phyloP scores from a whole-genome alignment of 2,888 invertebrate genomes.

The Sphaeridia pumilis region DNA sequence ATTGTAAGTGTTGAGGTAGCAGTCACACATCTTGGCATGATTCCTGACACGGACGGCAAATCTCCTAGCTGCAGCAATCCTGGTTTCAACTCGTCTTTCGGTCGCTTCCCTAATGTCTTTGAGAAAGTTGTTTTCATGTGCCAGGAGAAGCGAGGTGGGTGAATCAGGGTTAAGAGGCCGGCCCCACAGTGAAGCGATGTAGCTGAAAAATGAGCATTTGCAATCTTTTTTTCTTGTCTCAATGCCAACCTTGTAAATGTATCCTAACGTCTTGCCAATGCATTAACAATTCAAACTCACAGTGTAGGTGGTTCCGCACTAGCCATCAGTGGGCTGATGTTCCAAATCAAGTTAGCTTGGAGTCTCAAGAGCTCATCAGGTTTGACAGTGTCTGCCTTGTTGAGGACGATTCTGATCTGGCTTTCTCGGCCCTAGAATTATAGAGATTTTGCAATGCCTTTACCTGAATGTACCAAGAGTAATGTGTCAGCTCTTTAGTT shows the following conservation, averaged over 20 bases:
- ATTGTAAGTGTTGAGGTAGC: conserved; percentile 82
- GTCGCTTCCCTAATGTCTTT: conserved; percentile 72
- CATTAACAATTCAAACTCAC: too few species aligned
- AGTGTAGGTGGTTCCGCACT: conserved; percentile 85
- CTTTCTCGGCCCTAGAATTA: conserved; percentile 30
- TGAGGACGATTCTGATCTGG: conserved; percentile 78
- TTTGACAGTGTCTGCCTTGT: conserved; percentile 86
- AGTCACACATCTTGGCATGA: conserved; percentile 94
- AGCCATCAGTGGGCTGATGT: conserved; percentile 90
- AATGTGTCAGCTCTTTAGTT: conserved; percentile 20
- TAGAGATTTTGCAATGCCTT: background rate
- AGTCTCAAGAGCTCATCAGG: conserved; percentile 87
- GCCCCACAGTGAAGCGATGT: conserved; percentile 63
- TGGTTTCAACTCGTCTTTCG: conserved; percentile 82
- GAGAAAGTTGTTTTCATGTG: conserved; percentile 79
- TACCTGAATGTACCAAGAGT: too few species aligned
- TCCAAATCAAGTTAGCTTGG: conserved; percentile 89
- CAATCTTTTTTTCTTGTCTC: background rate
- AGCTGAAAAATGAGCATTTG: conserved; percentile 22
- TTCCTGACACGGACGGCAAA: conserved; percentile 92
- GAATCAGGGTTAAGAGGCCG: conserved; percentile 70
- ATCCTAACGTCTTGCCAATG: too few species aligned
- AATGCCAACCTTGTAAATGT: background rate
- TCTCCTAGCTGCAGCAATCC: conserved; percentile 84
- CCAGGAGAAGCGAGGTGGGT: conserved; percentile 65